Percentiles rank a stretch among this genome's conserved stretches.
Conservation (phyloP, 2,888 invertebrate species). For the Cacoxenus indagator region DNA sequence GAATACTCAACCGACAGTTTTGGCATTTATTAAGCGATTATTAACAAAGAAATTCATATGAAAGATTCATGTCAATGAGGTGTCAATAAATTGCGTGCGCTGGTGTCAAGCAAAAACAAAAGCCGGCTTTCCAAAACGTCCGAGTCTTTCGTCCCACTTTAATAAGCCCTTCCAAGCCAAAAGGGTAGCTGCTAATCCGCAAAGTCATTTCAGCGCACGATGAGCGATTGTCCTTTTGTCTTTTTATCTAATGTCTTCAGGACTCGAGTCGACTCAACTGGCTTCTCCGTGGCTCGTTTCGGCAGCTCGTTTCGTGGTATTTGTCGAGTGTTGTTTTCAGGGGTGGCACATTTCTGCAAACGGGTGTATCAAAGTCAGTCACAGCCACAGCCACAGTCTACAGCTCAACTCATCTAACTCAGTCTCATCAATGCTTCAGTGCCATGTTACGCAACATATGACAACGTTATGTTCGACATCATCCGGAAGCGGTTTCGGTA, state of each 20-base stretch:
- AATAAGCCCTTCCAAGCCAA: background rate
- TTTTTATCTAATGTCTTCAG: conserved; percentile 13
- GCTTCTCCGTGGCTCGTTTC: background rate
- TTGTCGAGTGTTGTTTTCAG: background rate
- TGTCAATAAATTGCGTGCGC: conserved; percentile 12
- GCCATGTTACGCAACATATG: conserved; percentile 57
- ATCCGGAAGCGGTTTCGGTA: background rate
- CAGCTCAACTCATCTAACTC: background rate
- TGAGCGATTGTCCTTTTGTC: conserved; percentile 9
- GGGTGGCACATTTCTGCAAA: conserved; percentile 3
- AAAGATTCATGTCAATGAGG: conserved; percentile 16
- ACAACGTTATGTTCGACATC: conserved; percentile 32
- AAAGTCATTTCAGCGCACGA: conserved; percentile 55
- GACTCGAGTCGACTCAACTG: background rate
- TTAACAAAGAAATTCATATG: conserved; percentile 57
- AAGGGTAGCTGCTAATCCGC: conserved; percentile 52
- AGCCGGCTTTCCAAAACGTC: no score
- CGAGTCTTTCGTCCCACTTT: no score
- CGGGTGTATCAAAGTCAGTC: conserved; percentile 9
- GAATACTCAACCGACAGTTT: conserved; percentile 39
- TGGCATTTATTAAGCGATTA: conserved; percentile 68
- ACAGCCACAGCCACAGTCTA: conserved; percentile 36
- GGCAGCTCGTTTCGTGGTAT: background rate
- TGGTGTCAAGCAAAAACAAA: conserved; percentile 25
- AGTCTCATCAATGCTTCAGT: background rate